These are phyloP conservation scores for Drosophila eohydei DNA, from an alignment of 2,888 invertebrate genomes.

Conservation along the genomic window DNA sequence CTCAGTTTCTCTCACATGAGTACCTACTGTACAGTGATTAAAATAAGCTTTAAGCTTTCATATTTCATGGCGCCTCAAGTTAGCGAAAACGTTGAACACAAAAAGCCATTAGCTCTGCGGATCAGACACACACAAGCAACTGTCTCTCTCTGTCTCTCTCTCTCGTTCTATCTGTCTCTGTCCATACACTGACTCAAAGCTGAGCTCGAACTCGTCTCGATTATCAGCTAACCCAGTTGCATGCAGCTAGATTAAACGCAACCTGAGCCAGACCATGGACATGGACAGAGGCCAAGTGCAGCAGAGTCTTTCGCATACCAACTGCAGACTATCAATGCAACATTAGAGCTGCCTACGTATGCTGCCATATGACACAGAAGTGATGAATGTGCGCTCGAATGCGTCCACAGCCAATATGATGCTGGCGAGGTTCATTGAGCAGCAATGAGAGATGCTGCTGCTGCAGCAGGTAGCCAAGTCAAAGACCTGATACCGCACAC, in stretches of 20 bases:
- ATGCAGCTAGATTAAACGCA: constrained; percentile 8
- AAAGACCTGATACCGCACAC: constrained; percentile 79
- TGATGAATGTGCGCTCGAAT: constrained; percentile 22
- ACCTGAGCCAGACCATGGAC: constrained; percentile 12
- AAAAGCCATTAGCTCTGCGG: background rate
- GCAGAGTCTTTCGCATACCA: constrained; percentile 23
- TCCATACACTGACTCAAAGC: background rate
- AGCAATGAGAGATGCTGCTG: constrained; percentile 29
- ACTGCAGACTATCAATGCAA: constrained; percentile 23
- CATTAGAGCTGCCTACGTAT: constrained; percentile 28
- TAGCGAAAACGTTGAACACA: background rate
- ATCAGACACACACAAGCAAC: background rate
- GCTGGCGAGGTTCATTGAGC: constrained; percentile 51
- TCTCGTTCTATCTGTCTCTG: background rate
- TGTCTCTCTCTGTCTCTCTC: background rate
- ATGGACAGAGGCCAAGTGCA: constrained; percentile 3
- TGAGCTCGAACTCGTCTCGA: constrained; percentile 7
- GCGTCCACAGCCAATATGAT: constrained; percentile 14
- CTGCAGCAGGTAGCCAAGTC: constrained; percentile 61
- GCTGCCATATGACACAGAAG: constrained; percentile 23
- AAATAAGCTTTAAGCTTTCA: constrained; percentile 43
- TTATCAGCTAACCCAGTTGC: constrained; percentile 17
- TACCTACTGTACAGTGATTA: constrained; percentile 7
- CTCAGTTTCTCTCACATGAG: background rate
- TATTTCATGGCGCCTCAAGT: background rate